Conservation (phyloP, 2,888 invertebrate genomes). For the Pyrgus malvae region DNA sequence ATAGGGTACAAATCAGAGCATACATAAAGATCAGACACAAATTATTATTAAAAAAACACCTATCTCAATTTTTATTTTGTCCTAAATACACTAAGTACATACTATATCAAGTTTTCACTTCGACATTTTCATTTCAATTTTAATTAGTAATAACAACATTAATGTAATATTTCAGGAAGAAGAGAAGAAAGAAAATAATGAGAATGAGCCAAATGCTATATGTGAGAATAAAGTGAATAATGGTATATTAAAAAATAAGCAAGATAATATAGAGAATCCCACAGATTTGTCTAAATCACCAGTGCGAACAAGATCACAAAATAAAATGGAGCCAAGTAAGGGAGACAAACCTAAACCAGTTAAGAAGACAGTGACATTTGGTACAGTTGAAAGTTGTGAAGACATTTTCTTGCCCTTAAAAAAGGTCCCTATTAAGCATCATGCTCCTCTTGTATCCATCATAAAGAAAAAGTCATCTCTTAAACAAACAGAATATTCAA, state of each 20-base stretch:
- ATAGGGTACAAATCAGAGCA: too few species aligned
- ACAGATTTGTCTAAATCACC: conserved; percentile 65
- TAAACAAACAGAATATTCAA: conserved; percentile 79
- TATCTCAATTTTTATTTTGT: too few species aligned
- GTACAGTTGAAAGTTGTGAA: conserved; percentile 84
- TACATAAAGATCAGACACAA: too few species aligned
- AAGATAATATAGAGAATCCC: conserved; percentile 48
- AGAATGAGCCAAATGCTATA: conserved; percentile 55
- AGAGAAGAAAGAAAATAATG: conserved; percentile 76
- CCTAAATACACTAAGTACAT: too few species aligned
- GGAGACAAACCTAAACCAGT: conserved; percentile 73
- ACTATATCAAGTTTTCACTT: too few species aligned
- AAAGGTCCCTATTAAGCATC: conserved; percentile 81
- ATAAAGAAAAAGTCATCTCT: conserved; percentile 84
- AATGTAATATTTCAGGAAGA: conserved; percentile 76
- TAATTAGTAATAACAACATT: too few species aligned
- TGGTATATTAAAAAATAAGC: conserved; percentile 44
- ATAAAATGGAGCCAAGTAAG: conserved; percentile 75
- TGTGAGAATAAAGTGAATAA: conserved; percentile 56
- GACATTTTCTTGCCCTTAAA: conserved; percentile 81
- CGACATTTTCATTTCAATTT: too few species aligned
- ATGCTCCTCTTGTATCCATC: conserved; percentile 83
- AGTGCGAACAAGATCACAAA: conserved; percentile 73
- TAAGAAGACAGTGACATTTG: conserved; percentile 85
- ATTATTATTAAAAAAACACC: too few species aligned